Evolutionary conservation across 2,797 vertebrate species (phyloP), one percentile per base, ranked within the genome.

Genomic region (Protosalanx chinensis): DNA sequence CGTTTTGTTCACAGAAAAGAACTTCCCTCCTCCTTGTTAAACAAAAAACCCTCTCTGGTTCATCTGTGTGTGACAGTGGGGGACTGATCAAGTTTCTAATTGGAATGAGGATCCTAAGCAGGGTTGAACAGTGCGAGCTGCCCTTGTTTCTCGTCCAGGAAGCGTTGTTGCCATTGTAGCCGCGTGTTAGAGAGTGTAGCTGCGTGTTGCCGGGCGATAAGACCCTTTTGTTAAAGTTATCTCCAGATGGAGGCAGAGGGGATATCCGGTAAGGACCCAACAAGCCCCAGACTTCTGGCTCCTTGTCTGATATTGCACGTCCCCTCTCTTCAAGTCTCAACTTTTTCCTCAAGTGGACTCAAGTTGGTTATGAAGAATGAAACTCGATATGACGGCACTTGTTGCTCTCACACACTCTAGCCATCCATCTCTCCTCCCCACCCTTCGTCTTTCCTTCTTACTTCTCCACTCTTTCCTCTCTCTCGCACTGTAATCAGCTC

Each of bases 151-250:
- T 46, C 3, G 37, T 53, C 29, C 65, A 67, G 64, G 64, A 66
- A 66, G 49, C n/a, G 15, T 6, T 27, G 18, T n/a, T 53, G 16
- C 3, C 29, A 2, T 4, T 56, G 51, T 56, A 56, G 18, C 51
- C 1, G 16, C 5, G 51, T 13, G 16, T 30, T 53, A 32, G 65
- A 15, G 65, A 18, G 13, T 71, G 18, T 32, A 66, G 61, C 35
- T 68, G 46, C 67, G 76, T 81, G 83, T 67, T 68, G 64, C 62
- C 49, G 63, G 12, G 66, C 77, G 82, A 88, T 86, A 88, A 85
- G 75, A 61, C 57, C 10, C 3, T 5, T 64, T 8, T 41, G 67
- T 49, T 67, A 62, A 6, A 58, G 62, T 33, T 41, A 20, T 82
- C 32, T 84, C 78, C 61, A 79, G 71, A 72, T 70, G 64, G 32